Percentiles rank a stretch among this genome's conserved stretches.
phyloP scores from a whole-genome alignment of 2,797 vertebrate species.

The Megalops cyprinoides region DNA sequence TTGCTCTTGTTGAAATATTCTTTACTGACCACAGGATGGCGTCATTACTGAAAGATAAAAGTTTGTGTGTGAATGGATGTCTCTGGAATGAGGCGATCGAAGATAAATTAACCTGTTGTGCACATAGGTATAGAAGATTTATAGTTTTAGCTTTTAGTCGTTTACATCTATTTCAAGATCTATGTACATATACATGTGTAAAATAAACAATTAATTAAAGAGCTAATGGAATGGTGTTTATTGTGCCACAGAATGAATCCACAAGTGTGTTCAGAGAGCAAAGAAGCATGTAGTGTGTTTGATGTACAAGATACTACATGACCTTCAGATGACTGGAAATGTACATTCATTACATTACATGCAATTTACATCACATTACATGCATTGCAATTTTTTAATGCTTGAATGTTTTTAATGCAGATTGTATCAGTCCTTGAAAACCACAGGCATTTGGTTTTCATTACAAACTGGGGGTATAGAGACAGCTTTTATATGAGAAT shows the following conservation, averaged over 20 bases:
- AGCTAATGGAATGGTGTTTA: background rate
- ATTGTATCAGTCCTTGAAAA: background rate
- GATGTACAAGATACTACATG: background rate
- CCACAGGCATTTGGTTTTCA: background rate
- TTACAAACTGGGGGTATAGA: background rate
- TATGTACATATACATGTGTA: background rate
- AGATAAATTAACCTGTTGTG: background rate
- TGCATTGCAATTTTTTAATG: too few relatives aligned
- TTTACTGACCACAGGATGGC: slow-evolving; percentile 21
- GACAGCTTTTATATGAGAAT: background rate
- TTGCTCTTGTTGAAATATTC: slow-evolving; percentile 1
- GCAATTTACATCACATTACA: too few relatives aligned
- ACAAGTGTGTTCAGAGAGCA: background rate
- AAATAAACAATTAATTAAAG: background rate
- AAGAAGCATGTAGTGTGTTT: background rate
- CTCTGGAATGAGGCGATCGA: background rate
- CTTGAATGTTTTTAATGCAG: too few relatives aligned
- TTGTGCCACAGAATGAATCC: background rate
- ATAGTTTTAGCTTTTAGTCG: too few relatives aligned
- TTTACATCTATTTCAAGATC: background rate
- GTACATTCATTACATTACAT: too few relatives aligned
- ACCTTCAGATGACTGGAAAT: too few relatives aligned
- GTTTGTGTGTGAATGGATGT: background rate
- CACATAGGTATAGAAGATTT: background rate
- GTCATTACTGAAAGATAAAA: background rate